phyloP scores from a whole-genome alignment of 2,888 invertebrate genomes.

The Patella caerulea region DNA sequence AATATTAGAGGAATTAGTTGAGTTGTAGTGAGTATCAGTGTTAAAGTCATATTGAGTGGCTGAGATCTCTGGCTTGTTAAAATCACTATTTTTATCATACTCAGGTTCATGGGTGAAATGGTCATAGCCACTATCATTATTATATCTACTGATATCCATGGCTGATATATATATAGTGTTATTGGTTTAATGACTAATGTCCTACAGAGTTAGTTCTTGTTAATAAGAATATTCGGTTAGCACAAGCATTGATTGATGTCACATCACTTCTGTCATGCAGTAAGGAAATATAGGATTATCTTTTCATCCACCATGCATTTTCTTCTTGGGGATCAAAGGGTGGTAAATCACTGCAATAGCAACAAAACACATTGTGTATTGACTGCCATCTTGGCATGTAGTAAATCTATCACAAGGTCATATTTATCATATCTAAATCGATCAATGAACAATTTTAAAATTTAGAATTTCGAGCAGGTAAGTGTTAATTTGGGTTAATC shows the following conservation, averaged over 20 bases:
- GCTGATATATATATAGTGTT: too few species aligned
- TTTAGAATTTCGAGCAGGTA: too few species aligned
- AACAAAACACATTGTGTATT: slow-evolving; percentile 3
- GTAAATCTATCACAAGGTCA: too few species aligned
- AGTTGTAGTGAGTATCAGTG: too few species aligned
- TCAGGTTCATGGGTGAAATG: neutral
- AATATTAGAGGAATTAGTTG: neutral
- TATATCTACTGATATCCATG: neutral
- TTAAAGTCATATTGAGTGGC: neutral
- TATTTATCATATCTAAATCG: too few species aligned
- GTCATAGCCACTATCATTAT: neutral
- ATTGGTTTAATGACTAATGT: too few species aligned
- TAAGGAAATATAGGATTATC: too few species aligned
- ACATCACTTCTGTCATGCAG: too few species aligned
- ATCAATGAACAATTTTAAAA: too few species aligned
- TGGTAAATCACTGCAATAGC: slow-evolving; percentile 9
- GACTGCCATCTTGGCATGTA: too few species aligned
- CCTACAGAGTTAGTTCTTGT: too few species aligned
- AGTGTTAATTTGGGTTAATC: too few species aligned
- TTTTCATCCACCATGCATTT: slow-evolving; percentile 12
- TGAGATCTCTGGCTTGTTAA: neutral
- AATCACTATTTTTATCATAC: neutral
- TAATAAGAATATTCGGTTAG: neutral
- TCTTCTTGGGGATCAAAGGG: slow-evolving; percentile 9
- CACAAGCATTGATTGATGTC: neutral